Evolutionary conservation across 2,888 invertebrate species (phyloP), one percentile per base, ranked within the genome.

Genomic region (Ichneumoninae sp.): DNA sequence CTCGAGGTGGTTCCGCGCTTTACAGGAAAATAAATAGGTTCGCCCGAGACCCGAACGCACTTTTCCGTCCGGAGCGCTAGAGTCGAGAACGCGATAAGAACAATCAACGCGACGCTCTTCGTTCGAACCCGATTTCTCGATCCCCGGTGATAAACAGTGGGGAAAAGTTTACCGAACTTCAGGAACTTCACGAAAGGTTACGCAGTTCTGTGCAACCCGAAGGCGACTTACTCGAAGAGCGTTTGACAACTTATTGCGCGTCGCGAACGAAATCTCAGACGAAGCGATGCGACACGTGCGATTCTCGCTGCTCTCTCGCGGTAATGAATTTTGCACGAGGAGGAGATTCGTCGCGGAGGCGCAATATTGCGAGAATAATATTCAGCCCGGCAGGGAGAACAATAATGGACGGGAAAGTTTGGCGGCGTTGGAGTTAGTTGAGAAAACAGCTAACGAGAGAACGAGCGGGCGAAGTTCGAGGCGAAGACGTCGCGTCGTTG

Each of bases 391-490:
- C 22, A 19, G 19, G 2, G 1, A 2, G 19, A 10, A 8, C 40
- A 19, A 54, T 54, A 54, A 54, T 8, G 19, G 8, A 54, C 7
- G 54, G 13, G 36, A 36, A n/a, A 36, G 10, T 79, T 71, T 65
- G 44, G 50, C 50, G 52, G 30, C 33, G 40, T 52, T 50, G 30
- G 50, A 10, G n/a, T 22, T 54, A 54, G 40, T 54, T 54, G 22
- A 10, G 52, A 70, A 70, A 19, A 52, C 10, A 13, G 50, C 16
- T 70, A 70, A 70, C n/a, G 52, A 70, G 33, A 33, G 16, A 70
- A 70, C n/a, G 52, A 70, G 33, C 52, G 16, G 52, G 10, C 52
- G 19, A 52, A 52, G 3, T 54, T 54, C 54, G 22, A 54, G 22
- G 19, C 19, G 22, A 22, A 54, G 19, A 8, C 54, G 22, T 54